Conservation (phyloP, 2,113 vertebrate species). For the Brienomyrus longianalis region DNA sequence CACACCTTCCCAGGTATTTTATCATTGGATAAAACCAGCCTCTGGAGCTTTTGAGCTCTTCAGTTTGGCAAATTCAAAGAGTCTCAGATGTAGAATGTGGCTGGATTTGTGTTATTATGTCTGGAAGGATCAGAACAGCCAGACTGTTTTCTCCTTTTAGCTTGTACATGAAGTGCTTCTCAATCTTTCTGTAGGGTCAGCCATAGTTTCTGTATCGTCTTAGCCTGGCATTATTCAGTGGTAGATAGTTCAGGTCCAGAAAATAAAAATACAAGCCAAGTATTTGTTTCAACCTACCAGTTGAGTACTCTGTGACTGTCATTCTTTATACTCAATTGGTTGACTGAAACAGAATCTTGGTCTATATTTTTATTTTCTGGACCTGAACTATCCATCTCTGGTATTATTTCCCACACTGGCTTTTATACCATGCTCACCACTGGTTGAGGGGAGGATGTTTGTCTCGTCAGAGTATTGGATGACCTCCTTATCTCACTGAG, state of each 20-base stretch:
- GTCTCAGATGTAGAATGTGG: background rate
- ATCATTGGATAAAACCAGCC: conserved; percentile 17
- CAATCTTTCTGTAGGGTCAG: background rate
- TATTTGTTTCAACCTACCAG: too few relatives aligned
- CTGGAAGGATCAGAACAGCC: background rate
- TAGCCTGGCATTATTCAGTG: background rate
- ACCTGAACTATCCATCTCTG: too few relatives aligned
- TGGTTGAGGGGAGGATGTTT: background rate
- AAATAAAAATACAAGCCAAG: too few relatives aligned
- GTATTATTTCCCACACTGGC: background rate
- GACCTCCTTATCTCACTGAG: background rate
- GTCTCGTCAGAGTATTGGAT: background rate
- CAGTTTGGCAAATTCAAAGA: conserved; percentile 3
- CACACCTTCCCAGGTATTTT: conserved; percentile 77
- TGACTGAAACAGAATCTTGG: too few relatives aligned
- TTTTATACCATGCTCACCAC: background rate
- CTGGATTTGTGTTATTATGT: background rate
- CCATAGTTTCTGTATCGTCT: background rate
- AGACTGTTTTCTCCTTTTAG: background rate
- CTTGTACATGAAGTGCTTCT: background rate
- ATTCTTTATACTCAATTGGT: too few relatives aligned
- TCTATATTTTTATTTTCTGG: too few relatives aligned
- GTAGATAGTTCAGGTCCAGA: too few relatives aligned
- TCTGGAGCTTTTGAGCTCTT: background rate
- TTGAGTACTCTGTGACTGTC: too few relatives aligned